A percentile compares a stretch with the other conserved stretches of the same genome.
phyloP scores from a whole-genome alignment of 1,140 invertebrate species.

The Leptinotarsa lineolata region DNA sequence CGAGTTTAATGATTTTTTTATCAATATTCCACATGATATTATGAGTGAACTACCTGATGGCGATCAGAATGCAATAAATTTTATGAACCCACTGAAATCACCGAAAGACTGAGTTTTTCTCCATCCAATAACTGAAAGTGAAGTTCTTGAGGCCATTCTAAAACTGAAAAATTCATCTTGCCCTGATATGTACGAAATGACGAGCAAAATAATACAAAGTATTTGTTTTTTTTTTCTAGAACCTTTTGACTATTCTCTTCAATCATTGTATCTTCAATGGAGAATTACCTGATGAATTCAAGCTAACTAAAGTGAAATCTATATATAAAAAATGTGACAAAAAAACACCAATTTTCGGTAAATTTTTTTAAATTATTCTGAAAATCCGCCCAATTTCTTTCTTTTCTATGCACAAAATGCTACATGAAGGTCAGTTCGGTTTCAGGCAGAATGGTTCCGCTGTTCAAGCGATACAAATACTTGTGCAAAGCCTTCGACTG shows the following conservation, averaged over 20 bases:
- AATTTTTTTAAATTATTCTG: slow-evolving; percentile 16
- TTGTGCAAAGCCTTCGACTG: no score
- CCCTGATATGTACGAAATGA: neutral
- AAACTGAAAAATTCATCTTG: slow-evolving; percentile 1
- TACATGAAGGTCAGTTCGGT: slow-evolving; percentile 13
- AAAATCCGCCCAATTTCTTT: slow-evolving; percentile 10
- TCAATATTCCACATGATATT: neutral
- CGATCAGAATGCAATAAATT: neutral
- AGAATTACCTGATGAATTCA: slow-evolving; percentile 12
- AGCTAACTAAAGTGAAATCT: slow-evolving; percentile 16
- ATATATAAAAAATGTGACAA: slow-evolving; percentile 24
- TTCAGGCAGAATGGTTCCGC: slow-evolving; percentile 8
- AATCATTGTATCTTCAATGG: slow-evolving; percentile 20
- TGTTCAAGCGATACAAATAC: neutral
- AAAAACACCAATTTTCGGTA: neutral
- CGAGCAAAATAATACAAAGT: neutral
- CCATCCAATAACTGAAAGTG: no score
- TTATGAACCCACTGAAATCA: neutral
- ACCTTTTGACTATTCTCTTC: slow-evolving; percentile 21
- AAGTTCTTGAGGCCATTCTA: neutral
- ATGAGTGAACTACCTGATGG: neutral
- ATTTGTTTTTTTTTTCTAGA: slow-evolving; percentile 1
- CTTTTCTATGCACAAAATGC: slow-evolving; percentile 10
- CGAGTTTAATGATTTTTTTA: slow-evolving; percentile 3
- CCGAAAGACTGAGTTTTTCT: neutral